Evolutionary conservation across 2,888 invertebrate genomes (phyloP), one percentile per base, ranked within the genome.

Genomic region (Trypoxylon attenuatum): DNA sequence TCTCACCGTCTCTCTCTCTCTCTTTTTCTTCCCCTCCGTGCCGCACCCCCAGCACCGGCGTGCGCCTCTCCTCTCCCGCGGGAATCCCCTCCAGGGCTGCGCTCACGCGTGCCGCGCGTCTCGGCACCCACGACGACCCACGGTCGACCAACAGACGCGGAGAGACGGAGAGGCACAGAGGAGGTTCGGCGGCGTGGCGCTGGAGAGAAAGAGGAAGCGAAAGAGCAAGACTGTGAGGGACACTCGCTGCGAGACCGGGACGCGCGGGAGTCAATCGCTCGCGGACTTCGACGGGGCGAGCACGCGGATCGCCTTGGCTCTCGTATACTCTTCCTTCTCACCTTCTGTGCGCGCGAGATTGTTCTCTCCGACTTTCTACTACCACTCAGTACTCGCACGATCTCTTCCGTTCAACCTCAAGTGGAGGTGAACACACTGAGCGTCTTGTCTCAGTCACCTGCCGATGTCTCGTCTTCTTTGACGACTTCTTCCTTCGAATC

Each of bases 181-280:
- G 4, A 6, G n/a, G n/a, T n/a, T n/a, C n/a, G n/a, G n/a, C n/a
- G n/a, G n/a, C n/a, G n/a, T n/a, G n/a, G n/a, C n/a, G n/a, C n/a
- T n/a, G n/a, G 2, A 27, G 27, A 2, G 27, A 1, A n/a, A 27
- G 27, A 1, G 27, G n/a, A n/a, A 27, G 27, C 6, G 27, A 27
- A n/a, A 27, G 27, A 27, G 27, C 6, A 1, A 27, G 27, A 27
- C 8, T 27, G 33, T 10, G 13, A 33, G 33, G 13, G 33, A 33
- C 10, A 33, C n/a, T n/a, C n/a, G n/a, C n/a, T n/a, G 33, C 10
- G 76, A 80, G 80, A 64, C 79, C 77, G 78, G 78, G 79, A 79
- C 79, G 80, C 77, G 80, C 81, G 83, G 82, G 80, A 84, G 84
- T 86, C 85, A 84, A 85, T 85, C 83, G 84, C 84, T 84, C 84